These are phyloP conservation scores for Trichonephila clavipes DNA, from an alignment of 1,140 invertebrate species.

Conservation along the genomic window DNA sequence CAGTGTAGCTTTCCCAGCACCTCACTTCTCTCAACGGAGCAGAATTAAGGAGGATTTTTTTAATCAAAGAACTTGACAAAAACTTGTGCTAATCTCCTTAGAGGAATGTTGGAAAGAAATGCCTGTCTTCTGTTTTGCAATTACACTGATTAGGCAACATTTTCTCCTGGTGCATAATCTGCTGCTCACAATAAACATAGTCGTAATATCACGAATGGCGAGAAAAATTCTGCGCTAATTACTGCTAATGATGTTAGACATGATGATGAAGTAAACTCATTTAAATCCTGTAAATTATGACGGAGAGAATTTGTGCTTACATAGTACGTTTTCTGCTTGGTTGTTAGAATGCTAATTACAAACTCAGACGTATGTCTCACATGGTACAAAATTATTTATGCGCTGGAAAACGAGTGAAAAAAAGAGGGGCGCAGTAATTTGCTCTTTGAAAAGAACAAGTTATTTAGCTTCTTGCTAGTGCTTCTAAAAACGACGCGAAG, in stretches of 20 bases:
- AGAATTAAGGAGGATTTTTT: constrained; percentile 67
- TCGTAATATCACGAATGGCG: constrained; percentile 35
- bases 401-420: not conserved
- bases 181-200: constrained; percentile 40
- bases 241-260: constrained; percentile 72
- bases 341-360: constrained; percentile 58
- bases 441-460: constrained; percentile 38
- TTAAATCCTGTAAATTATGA: constrained; percentile 70
- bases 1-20: no score
- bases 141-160: constrained; percentile 61
- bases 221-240: constrained; percentile 67
- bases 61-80: constrained; percentile 67
- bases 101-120: not conserved
- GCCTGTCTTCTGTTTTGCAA: constrained; percentile 47
- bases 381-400: constrained; percentile 53
- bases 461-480: constrained; percentile 29
- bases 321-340: constrained; percentile 51
- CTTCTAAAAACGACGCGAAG: not conserved
- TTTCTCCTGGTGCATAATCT: constrained; percentile 21
- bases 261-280: constrained; percentile 74
- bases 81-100: constrained; percentile 60
- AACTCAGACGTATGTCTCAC: constrained; percentile 19
- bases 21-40: not conserved
- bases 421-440: not conserved
- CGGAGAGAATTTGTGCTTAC: constrained; percentile 53